Evolutionary conservation across 2,797 vertebrate species (phyloP), one percentile per base, ranked within the genome.

Genomic region (Myripristis jacobus): DNA sequence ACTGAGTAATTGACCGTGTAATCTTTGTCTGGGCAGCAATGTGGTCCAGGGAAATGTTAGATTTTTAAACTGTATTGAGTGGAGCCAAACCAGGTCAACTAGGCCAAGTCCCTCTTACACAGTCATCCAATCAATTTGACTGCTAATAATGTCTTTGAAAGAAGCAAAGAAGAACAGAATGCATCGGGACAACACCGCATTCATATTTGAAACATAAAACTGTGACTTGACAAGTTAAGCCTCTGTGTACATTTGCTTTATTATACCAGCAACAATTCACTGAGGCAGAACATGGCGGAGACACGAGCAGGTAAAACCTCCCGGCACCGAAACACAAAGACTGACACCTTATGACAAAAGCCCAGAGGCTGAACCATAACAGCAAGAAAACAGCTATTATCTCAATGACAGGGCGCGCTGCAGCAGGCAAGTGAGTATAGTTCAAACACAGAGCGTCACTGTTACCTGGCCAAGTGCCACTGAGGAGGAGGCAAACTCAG

Each of bases 361-460:
- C 77, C 63, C 15, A 12, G 56, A 81, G 73, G 84, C 81, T 79
- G 44, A 86, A 84, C 62, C 74, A 67, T 82, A 82, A 73, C 76
- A 75, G 73, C 59, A 63, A 80, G 79, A 89, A 90, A 87, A 88
- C 71, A 85, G 75, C 65, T 21, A 85, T 91, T 86, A 87, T 84
- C 73, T 77, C 67, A 83, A 87, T 87, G 84, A 89, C 79, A 83
- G 83, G 74, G 65, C 66, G 53, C 1, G 46, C 60, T n/a, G n/a
- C 52, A 61, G 53, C 62, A 65, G 59, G 62, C 36, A 29, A 36
- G 56, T 24, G 54, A 79, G 75, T 57, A n/a, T n/a, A 27, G 56
- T 64, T 80, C 74, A 69, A 73, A 83, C 75, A 67, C 51, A 52
- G 73, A 80, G 67, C 57, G 53, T 52, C 48, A 1, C 62, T 72